Percentiles rank a stretch among this genome's conserved stretches.
These are phyloP conservation scores for Nomada goodeniana DNA, from an alignment of 2,888 invertebrate species.

Conservation along the genomic window DNA sequence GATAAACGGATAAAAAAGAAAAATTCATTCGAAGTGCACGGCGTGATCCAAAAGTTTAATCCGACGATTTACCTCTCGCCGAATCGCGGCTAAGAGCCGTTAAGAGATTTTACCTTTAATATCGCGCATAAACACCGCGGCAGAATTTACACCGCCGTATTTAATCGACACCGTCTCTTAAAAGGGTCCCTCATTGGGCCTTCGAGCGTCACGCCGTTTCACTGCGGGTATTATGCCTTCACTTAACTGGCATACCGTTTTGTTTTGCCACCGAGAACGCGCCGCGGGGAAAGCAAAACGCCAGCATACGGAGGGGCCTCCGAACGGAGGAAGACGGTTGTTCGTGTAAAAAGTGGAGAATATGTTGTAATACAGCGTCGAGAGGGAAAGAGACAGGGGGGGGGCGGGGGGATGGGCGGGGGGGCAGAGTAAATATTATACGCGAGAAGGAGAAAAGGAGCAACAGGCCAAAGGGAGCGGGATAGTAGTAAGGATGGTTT, in stretches of 20 bases:
- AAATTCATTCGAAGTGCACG: conserved; percentile 11
- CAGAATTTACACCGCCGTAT: conserved; percentile 64
- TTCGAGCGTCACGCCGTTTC: conserved; percentile 52
- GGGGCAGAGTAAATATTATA: conserved; percentile 13
- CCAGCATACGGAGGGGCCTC: neutral
- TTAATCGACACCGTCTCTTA: conserved; percentile 66
- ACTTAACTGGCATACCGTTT: conserved; percentile 68
- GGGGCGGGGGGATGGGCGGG: neutral
- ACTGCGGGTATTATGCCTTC: conserved; percentile 61
- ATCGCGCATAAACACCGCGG: conserved; percentile 65
- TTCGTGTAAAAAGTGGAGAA: neutral
- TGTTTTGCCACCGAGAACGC: conserved; percentile 60
- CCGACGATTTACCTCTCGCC: conserved; percentile 40
- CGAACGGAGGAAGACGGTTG: neutral
- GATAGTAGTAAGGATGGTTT: conserved; percentile 5
- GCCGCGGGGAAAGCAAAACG: neutral
- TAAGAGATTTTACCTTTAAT: conserved; percentile 65
- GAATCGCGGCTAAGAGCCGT: conserved; percentile 43
- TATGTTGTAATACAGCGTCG: neutral
- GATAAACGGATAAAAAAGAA: conserved; percentile 9
- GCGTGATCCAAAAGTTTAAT: conserved; percentile 60
- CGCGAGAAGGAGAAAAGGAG: neutral
- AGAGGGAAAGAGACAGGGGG: neutral
- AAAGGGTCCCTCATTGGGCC: conserved; percentile 55
- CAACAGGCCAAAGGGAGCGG: neutral